Evolutionary conservation across 2,113 vertebrate genomes (phyloP).

Genomic region (Cynocephalus volans): DNA sequence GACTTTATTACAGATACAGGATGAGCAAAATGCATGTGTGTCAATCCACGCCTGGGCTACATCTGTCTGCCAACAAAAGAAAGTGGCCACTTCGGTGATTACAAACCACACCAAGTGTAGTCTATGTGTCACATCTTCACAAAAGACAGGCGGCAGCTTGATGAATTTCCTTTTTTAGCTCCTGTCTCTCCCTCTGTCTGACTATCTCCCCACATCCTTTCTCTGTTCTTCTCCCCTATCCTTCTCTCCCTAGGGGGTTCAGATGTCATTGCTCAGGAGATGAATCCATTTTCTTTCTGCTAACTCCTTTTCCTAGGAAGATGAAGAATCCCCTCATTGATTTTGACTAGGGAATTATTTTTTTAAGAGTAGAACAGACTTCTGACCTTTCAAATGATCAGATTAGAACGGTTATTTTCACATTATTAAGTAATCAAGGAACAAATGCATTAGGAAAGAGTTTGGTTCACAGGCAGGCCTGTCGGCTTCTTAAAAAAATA

Average conservation of each 20-base stretch:
- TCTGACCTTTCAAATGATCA: conserved; percentile 95
- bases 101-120: conserved; percentile 80
- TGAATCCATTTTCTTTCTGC: conserved; percentile 87
- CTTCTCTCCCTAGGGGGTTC: conserved; percentile 88
- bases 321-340: conserved; percentile 90
- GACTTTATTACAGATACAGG: conserved; percentile 48
- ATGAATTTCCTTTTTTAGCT: conserved; percentile 87
- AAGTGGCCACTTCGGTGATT: conserved; percentile 83
- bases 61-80: conserved; percentile 77
- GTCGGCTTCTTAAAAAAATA: conserved; percentile 84
- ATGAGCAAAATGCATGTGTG: conserved; percentile 67
- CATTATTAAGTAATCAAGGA: conserved; percentile 94
- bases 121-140: conserved; percentile 83
- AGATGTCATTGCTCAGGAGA: conserved; percentile 88
- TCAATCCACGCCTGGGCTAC: conserved; percentile 31
- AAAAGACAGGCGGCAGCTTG: conserved; percentile 87
- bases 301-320: conserved; percentile 89
- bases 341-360: conserved; percentile 91
- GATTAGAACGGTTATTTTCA: conserved; percentile 93
- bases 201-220: conserved; percentile 88
- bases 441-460: conserved; percentile 91
- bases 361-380: conserved; percentile 90
- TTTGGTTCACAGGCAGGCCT: conserved; percentile 87
- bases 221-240: conserved; percentile 77
- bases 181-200: conserved; percentile 81